Percentiles rank a stretch among this genome's conserved stretches.
phyloP scores from a whole-genome alignment of 1,140 invertebrate genomes.

The Elymnias hypermnestra region DNA sequence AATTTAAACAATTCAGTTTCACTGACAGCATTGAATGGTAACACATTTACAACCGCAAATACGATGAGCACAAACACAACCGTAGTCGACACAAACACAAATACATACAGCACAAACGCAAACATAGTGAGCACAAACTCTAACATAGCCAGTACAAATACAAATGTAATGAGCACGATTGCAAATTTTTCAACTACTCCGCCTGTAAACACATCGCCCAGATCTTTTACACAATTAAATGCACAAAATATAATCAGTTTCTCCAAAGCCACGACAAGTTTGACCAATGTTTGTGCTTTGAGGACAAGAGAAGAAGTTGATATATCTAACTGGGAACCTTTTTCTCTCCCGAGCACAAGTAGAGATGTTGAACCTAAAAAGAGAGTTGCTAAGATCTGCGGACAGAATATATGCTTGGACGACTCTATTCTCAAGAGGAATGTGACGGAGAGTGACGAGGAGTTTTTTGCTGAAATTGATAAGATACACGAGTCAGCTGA shows the following conservation, averaged over 20 bases:
- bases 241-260: too few relatives aligned
- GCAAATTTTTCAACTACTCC: too few relatives aligned
- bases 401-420: slow-evolving; percentile 62
- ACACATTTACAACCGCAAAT: background rate
- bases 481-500: slow-evolving; percentile 16
- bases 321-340: slow-evolving; percentile 51
- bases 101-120: too few relatives aligned
- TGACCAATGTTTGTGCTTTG: slow-evolving; percentile 9
- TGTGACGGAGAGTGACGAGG: slow-evolving; percentile 42
- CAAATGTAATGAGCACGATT: too few relatives aligned
- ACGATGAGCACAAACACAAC: too few relatives aligned
- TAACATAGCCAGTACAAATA: too few relatives aligned
- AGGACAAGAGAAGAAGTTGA: slow-evolving; percentile 28
- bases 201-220: too few relatives aligned
- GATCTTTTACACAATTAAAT: too few relatives aligned
- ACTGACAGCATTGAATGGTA: too few relatives aligned
- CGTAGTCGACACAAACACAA: too few relatives aligned
- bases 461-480: slow-evolving; percentile 51
- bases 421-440: slow-evolving; percentile 53
- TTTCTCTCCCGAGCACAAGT: slow-evolving; percentile 42
- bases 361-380: slow-evolving; percentile 29
- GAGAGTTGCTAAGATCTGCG: slow-evolving; percentile 56
- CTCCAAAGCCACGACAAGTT: background rate
- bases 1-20: background rate
- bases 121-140: too few relatives aligned